Percentiles rank a stretch among this genome's conserved stretches.
Conservation (phyloP, 2,888 invertebrate species). For the Eupithecia abbreviata region DNA sequence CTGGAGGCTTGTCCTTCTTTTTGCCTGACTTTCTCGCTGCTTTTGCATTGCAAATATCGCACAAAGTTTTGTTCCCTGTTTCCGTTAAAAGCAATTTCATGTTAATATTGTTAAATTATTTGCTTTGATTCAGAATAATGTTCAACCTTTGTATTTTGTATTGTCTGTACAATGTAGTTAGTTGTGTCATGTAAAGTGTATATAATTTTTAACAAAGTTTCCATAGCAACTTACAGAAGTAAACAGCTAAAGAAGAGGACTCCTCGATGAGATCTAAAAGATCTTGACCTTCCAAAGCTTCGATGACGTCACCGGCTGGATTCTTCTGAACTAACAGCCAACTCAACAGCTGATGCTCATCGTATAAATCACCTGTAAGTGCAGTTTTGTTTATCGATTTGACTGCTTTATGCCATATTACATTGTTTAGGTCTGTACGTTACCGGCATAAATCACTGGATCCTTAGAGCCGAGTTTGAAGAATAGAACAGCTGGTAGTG, state of each 20-base stretch:
- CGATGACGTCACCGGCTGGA: slow-evolving; percentile 95
- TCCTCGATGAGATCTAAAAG: slow-evolving; percentile 90
- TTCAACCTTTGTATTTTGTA: slow-evolving; percentile 5
- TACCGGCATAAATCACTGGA: slow-evolving; percentile 95
- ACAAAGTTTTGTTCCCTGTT: slow-evolving; percentile 95
- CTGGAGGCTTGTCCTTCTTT: slow-evolving; percentile 83
- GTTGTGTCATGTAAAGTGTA: slow-evolving; percentile 54
- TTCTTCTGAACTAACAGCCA: slow-evolving; percentile 96
- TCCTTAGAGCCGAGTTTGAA: slow-evolving; percentile 94
- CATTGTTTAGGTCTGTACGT: slow-evolving; percentile 18
- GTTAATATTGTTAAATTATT: slow-evolving; percentile 53
- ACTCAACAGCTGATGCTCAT: slow-evolving; percentile 93
- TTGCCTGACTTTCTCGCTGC: slow-evolving; percentile 87
- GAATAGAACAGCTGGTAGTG: slow-evolving; percentile 94
- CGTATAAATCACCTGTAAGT: slow-evolving; percentile 90
- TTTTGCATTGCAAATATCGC: slow-evolving; percentile 92
- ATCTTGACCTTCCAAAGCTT: slow-evolving; percentile 92
- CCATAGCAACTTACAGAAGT: slow-evolving; percentile 91
- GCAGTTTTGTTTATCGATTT: slow-evolving; percentile 33
- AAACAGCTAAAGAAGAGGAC: slow-evolving; percentile 93
- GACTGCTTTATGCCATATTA: slow-evolving; percentile 8
- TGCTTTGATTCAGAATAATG: slow-evolving; percentile 10
- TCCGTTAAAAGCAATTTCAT: slow-evolving; percentile 60
- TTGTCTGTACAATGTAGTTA: slow-evolving; percentile 46
- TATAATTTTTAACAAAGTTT: slow-evolving; percentile 37